Percentiles rank a stretch among this genome's conserved stretches.
These are phyloP conservation scores for Andrena cerasifolii DNA, from an alignment of 1,140 invertebrate genomes.

Conservation along the genomic window DNA sequence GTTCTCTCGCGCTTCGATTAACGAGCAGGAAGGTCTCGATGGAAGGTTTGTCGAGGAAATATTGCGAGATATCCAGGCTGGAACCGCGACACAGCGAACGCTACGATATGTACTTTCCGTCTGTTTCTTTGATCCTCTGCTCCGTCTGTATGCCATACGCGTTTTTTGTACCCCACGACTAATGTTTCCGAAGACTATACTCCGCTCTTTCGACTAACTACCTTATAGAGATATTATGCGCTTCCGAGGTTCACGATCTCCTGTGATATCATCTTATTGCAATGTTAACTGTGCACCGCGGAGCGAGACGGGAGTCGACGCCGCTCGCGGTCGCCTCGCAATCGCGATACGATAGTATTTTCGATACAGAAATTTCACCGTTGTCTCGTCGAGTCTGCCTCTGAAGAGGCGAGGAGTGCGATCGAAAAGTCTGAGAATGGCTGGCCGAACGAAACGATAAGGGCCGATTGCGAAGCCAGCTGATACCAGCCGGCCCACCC, in stretches of 20 bases:
- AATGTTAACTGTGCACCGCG: conserved; percentile 6
- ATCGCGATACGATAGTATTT: conserved; percentile 10
- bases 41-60: no score
- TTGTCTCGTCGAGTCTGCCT: background rate
- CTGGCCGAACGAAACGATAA: conserved; percentile 49
- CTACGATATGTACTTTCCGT: background rate
- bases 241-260: conserved; percentile 39
- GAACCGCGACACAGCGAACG: background rate
- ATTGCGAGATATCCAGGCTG: background rate
- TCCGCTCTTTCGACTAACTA: conserved; percentile 13
- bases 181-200: conserved; percentile 5
- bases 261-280: conserved; percentile 57
- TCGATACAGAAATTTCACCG: conserved; percentile 23
- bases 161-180: conserved; percentile 27
- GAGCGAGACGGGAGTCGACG: background rate
- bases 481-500: conserved; percentile 38
- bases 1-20: background rate
- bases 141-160: conserved; percentile 35
- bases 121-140: background rate
- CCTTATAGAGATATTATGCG: conserved; percentile 9
- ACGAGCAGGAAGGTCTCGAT: background rate
- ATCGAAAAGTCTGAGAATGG: conserved; percentile 71
- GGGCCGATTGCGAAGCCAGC: conserved; percentile 20
- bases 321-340: background rate
- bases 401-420: conserved; percentile 11